phyloP scores from a whole-genome alignment of 2,888 invertebrate species.

The Drosophila cyrtoloma region DNA sequence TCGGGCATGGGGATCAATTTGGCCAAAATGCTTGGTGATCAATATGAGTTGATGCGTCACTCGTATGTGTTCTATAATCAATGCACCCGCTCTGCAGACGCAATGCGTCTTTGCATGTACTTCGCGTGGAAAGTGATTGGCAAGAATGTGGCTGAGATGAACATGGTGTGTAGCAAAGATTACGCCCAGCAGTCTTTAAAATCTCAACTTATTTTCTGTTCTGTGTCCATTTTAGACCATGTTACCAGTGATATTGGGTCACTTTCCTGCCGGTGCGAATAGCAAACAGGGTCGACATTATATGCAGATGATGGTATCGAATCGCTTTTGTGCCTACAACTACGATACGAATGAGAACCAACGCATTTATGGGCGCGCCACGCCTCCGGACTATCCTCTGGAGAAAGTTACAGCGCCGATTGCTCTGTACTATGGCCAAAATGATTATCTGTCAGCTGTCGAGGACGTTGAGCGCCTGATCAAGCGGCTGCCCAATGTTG shows the following conservation, averaged over 20 bases:
- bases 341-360: constrained; percentile 85
- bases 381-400: constrained; percentile 85
- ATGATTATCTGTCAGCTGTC: constrained; percentile 87
- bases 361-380: constrained; percentile 85
- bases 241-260: constrained; percentile 87
- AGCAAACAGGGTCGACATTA: constrained; percentile 86
- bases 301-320: constrained; percentile 84
- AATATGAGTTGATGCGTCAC: constrained; percentile 59
- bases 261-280: constrained; percentile 87
- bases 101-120: constrained; percentile 69
- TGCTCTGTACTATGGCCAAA: constrained; percentile 86
- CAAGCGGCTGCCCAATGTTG: constrained; percentile 71
- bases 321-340: constrained; percentile 86
- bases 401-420: constrained; percentile 85
- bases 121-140: constrained; percentile 86
- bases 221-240: constrained; percentile 85
- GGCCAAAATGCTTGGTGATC: constrained; percentile 49
- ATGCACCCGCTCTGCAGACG: constrained; percentile 52
- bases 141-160: constrained; percentile 83
- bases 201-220: not conserved
- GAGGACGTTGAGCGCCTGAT: constrained; percentile 72
- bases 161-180: constrained; percentile 80
- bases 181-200: not conserved
- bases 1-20: constrained; percentile 59
- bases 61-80: constrained; percentile 8